Conservation (phyloP, 2,888 invertebrate species). For the Ornithoptera priamus region DNA sequence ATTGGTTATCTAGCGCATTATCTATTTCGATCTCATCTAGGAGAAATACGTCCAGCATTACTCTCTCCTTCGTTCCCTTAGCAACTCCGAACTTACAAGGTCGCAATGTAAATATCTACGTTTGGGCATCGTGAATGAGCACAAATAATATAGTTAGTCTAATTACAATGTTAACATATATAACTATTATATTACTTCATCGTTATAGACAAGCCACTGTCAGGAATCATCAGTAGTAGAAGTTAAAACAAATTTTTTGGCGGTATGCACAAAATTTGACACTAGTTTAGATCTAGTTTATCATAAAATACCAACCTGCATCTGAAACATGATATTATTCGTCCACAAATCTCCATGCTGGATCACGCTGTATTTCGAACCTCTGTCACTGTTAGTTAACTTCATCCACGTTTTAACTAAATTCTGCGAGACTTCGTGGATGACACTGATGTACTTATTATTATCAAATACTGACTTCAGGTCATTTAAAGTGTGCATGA, state of each 20-base stretch:
- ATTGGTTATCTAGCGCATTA: too few species aligned
- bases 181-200: too few species aligned
- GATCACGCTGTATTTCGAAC: slow-evolving; percentile 43
- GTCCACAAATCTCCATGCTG: slow-evolving; percentile 56
- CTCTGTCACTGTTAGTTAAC: slow-evolving; percentile 33
- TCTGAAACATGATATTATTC: slow-evolving; percentile 52
- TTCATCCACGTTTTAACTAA: slow-evolving; percentile 23
- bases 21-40: too few species aligned
- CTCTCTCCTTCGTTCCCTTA: too few species aligned
- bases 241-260: neutral
- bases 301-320: slow-evolving; percentile 39
- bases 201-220: too few species aligned
- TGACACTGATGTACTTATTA: slow-evolving; percentile 36
- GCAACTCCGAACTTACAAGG: too few species aligned
- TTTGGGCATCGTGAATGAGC: too few species aligned
- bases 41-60: too few species aligned
- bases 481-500: slow-evolving; percentile 4
- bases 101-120: too few species aligned
- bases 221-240: neutral
- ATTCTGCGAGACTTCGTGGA: slow-evolving; percentile 33
- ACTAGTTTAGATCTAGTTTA: neutral
- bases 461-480: slow-evolving; percentile 36
- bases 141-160: too few species aligned
- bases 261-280: neutral
- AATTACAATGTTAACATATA: too few species aligned